Evolutionary conservation across 2,113 vertebrate species (phyloP).

Genomic region (Bettongia penicillata): DNA sequence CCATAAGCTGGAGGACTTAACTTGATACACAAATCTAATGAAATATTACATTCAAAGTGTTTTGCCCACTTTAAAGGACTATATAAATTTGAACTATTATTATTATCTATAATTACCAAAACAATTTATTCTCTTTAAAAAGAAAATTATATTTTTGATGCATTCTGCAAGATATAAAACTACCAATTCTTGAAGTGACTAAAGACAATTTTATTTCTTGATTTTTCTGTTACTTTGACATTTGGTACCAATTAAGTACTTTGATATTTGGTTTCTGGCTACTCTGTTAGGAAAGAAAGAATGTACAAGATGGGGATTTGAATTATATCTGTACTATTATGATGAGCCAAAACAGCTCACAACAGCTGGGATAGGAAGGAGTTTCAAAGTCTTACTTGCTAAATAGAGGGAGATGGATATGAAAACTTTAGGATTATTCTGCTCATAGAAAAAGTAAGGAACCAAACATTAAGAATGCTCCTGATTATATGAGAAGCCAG

Average conservation of each 20-base stretch:
- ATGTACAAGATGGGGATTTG: neutral
- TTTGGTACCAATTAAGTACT: neutral
- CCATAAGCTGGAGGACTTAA: fast-evolving
- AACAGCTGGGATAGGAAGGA: neutral
- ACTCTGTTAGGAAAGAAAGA: neutral
- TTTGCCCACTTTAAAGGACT: neutral
- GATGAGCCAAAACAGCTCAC: neutral
- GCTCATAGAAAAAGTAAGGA: constrained; percentile 13
- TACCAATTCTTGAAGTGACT: neutral
- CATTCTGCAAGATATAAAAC: neutral
- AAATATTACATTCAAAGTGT: neutral
- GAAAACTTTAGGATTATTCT: constrained; percentile 20
- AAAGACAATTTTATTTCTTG: neutral
- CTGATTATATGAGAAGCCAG: constrained; percentile 16
- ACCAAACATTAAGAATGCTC: constrained; percentile 8
- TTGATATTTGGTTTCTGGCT: neutral
- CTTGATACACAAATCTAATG: neutral
- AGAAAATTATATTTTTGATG: constrained; percentile 28
- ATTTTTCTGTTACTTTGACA: neutral
- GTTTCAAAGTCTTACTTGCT: neutral
- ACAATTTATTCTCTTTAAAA: neutral
- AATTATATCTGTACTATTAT: neutral
- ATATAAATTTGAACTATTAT: neutral
- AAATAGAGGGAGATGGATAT: neutral
- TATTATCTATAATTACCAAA: neutral